Evolutionary conservation across 2,888 invertebrate genomes (phyloP).

Genomic region (Priocnemis perturbator): DNA sequence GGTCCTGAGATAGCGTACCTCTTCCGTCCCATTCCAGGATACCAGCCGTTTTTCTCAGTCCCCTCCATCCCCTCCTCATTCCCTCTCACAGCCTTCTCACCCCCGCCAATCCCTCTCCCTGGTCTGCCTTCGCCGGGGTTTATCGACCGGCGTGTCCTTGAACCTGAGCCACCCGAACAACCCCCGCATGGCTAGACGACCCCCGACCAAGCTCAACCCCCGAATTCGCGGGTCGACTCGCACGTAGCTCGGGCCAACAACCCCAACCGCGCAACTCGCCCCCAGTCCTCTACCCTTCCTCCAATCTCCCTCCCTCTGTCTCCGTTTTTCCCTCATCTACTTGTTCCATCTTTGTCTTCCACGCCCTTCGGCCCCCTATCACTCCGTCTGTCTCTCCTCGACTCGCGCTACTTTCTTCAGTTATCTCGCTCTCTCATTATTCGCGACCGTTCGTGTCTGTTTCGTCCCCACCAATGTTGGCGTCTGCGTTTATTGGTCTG

Average conservation of each 20-base stretch:
- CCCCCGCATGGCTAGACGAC: constrained; percentile 68
- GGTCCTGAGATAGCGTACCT: constrained; percentile 14
- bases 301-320: neutral
- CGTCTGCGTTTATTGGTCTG: too few relatives aligned
- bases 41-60: neutral
- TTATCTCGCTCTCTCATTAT: too few relatives aligned
- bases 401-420: too few relatives aligned
- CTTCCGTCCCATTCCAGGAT: constrained; percentile 20
- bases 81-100: constrained; percentile 32
- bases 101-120: neutral
- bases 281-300: constrained; percentile 4
- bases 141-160: constrained; percentile 70
- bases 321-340: too few relatives aligned
- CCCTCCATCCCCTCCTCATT: constrained; percentile 25
- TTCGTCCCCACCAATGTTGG: too few relatives aligned
- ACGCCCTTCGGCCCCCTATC: too few relatives aligned
- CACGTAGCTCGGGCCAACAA: constrained; percentile 46
- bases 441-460: too few relatives aligned
- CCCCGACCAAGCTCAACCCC: constrained; percentile 61
- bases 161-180: constrained; percentile 65
- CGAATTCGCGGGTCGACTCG: constrained; percentile 53
- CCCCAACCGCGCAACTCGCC: constrained; percentile 32
- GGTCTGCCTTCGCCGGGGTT: constrained; percentile 49
- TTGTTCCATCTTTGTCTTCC: too few relatives aligned
- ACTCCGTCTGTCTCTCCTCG: too few relatives aligned